These are phyloP conservation scores for Aptenodytes patagonicus DNA, from an alignment of 2,113 vertebrate species.

Conservation along the genomic window DNA sequence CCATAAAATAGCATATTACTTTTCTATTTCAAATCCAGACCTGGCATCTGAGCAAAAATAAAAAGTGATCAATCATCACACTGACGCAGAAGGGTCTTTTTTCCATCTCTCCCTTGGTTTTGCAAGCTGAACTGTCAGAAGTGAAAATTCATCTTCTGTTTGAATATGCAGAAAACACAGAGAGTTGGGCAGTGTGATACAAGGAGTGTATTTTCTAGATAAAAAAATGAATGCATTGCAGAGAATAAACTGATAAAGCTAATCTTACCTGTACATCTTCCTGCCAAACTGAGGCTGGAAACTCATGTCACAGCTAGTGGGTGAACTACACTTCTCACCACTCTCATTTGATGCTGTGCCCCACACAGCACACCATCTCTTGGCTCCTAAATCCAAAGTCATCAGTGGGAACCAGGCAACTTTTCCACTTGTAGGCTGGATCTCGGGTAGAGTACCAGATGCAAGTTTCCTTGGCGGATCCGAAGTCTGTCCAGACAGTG, in stretches of 20 bases:
- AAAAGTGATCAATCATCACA: not conserved
- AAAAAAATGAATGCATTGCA: not conserved
- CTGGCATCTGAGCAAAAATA: not conserved
- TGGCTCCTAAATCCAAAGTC: not conserved
- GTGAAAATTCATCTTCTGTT: not conserved
- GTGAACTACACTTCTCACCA: not conserved
- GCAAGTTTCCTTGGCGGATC: not conserved
- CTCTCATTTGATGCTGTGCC: not conserved
- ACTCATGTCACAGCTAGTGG: not conserved
- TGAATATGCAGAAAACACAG: not conserved
- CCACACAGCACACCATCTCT: not conserved
- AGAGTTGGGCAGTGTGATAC: not conserved
- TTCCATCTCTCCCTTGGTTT: not conserved
- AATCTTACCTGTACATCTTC: not conserved
- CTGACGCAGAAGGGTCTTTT: not conserved
- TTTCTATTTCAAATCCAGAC: slow-evolving; percentile 44
- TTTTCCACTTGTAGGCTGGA: not conserved
- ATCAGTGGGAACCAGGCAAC: not conserved
- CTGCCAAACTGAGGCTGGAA: not conserved
- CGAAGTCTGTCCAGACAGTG: not conserved
- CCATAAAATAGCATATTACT: not conserved
- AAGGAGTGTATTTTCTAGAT: not conserved
- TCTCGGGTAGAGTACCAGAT: not conserved
- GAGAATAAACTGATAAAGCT: not conserved
- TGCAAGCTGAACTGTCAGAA: not conserved